A percentile compares a stretch with the other conserved stretches of the same genome.
phyloP scores from a whole-genome alignment of 2,113 vertebrate genomes.

The Macrotus californicus region DNA sequence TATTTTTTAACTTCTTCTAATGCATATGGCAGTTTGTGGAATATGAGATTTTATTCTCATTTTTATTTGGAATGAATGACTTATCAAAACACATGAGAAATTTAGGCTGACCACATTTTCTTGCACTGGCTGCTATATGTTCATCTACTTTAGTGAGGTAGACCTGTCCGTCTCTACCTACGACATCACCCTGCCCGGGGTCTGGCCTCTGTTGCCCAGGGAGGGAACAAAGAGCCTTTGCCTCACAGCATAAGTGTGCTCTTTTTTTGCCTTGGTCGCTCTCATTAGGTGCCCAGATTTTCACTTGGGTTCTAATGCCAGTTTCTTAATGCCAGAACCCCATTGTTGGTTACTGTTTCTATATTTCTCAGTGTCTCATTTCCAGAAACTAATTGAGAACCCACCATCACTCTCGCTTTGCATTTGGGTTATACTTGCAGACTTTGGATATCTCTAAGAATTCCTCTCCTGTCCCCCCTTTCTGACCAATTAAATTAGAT shows the following conservation, averaged over 20 bases:
- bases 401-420: neutral
- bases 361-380: neutral
- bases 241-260: neutral
- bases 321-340: neutral
- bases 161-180: rapidly evolving
- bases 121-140: neutral
- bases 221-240: neutral
- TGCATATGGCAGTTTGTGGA: neutral
- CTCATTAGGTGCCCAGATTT: neutral
- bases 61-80: neutral
- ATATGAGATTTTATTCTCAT: neutral
- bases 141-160: neutral
- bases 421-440: neutral
- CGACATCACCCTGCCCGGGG: no score
- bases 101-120: neutral
- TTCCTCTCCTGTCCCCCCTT: neutral
- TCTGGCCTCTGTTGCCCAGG: neutral
- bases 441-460: neutral
- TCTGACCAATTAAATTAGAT: neutral
- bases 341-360: neutral
- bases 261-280: neutral
- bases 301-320: neutral
- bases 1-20: neutral
- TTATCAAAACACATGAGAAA: neutral
- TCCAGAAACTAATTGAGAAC: neutral